Evolutionary conservation across 2,113 vertebrate species (phyloP), one percentile per base, ranked within the genome.

Genomic region (Pelodiscus sinensis): DNA sequence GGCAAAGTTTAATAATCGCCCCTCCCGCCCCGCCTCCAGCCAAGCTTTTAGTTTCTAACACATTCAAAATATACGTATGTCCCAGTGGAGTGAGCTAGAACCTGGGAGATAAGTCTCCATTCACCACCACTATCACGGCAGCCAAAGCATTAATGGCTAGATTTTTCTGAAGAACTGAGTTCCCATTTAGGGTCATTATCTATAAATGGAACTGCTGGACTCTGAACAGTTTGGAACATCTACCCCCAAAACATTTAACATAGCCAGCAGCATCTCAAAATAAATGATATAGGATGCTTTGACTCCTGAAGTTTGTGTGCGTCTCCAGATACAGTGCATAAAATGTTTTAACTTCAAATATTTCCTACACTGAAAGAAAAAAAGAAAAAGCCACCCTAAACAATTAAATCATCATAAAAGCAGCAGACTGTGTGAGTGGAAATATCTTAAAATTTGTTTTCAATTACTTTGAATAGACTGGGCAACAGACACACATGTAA

Each of bases 21-120:
- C 84, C 57, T 71, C 27, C 50, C 2, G n/a, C 15, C 7, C 44
- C 44, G 2, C 52, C 90, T 84, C 58, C 38, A 60, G 87, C 4
- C 77, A 82, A 93, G 82, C 88, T 8, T 92, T 91, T 38, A 77
- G 78, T 81, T 68, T 84, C 68, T 86, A 87, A 77, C 86, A 56
- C n/a, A 91, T 82, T 9, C 79, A 77, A 44, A 91, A 38, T 50
- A 51, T 89, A 65, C 31, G 62, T 65, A 31, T 0, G 0, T 55
- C 87, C n/a, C 87, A 25, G 92, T 6, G 57, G 14, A 92, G 44
- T 35, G 75, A 89, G 87, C 79, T 79, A 79, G 86, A 88, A 94
- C 3, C n/a, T 0, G 14, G 85, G 27, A 88, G 54, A 15, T 79
- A 92, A 94, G 86, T 9, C 24, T 87, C 85, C 14, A 10, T 54